Percentiles rank a stretch among this genome's conserved stretches.
Conservation (phyloP, 2,113 vertebrate species). For the Colistium nudipinnis region DNA sequence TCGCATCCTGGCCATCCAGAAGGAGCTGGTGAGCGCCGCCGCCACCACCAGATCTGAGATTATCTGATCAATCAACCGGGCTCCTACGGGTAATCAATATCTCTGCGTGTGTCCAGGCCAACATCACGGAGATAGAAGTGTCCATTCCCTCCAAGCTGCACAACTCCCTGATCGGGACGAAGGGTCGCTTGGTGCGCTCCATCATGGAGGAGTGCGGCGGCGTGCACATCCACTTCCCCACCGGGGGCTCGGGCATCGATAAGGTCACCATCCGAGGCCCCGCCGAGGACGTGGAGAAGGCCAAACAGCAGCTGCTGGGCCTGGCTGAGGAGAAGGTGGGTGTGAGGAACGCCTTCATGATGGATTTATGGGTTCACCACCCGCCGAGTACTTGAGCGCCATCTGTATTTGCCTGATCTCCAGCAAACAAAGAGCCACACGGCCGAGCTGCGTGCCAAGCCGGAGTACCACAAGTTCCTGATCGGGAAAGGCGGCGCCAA, state of each 20-base stretch:
- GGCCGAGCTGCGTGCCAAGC: conserved; percentile 93
- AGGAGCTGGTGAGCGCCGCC: conserved; percentile 92
- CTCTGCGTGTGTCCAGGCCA: conserved; percentile 84
- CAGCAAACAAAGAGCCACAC: conserved; percentile 98
- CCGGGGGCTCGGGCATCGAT: conserved; percentile 95
- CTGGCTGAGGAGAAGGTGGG: conserved; percentile 97
- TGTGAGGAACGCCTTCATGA: too few relatives aligned
- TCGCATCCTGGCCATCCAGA: conserved; percentile 95
- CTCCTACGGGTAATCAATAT: neutral
- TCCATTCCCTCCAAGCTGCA: conserved; percentile 97
- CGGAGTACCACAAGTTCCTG: conserved; percentile 98
- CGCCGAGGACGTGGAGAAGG: conserved; percentile 94
- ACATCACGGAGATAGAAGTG: conserved; percentile 94
- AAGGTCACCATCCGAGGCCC: conserved; percentile 97
- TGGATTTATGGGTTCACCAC: too few relatives aligned
- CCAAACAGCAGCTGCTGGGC: conserved; percentile 94
- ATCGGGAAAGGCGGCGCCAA: conserved; percentile 97
- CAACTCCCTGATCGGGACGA: conserved; percentile 96
- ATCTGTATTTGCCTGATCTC: too few relatives aligned
- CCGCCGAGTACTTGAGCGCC: too few relatives aligned
- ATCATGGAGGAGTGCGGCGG: conserved; percentile 99
- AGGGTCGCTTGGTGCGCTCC: conserved; percentile 96
- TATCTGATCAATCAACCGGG: too few relatives aligned
- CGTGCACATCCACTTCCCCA: conserved; percentile 98
- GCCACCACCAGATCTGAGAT: too few relatives aligned